Base-by-base conservation (phyloP, 1,140 invertebrate genomes). In the Brachionus rubens region DNA sequence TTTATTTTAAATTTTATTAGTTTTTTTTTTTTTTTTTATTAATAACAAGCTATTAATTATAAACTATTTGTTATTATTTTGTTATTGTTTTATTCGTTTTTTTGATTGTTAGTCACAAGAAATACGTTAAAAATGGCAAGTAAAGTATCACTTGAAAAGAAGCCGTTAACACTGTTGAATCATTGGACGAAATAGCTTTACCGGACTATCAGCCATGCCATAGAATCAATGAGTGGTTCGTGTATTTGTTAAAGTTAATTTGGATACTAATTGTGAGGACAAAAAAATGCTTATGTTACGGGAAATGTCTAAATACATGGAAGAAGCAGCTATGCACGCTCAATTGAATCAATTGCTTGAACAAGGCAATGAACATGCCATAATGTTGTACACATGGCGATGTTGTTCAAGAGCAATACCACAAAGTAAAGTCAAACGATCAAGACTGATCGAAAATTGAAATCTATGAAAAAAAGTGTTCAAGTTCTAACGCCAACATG, bases 371-470 rank as follows among this genome's bases (percentile, higher is more conserved):
- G 91, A 93, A 78, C 95, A 98, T 89, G 95, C 96, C 0, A 93
- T 96, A 2, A 98, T 97, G 92, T 85, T 99, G 26, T 99, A 99
- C 82, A 99, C 96, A 1, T 99, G 96, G 96, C 87, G 96, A 79
- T 99, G 96, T 85, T 99, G 96, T 83, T 98, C 94, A 0, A 87
- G 96, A 76, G 95, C 96, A 10, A 96, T 99, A 80, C 96, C 96
- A 2, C 92, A 98, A n/a, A 87, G 94, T 96, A 47, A 94, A 98
- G 84, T 97, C 93, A 50, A 98, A 99, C 85, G 96, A 99, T 83
- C 96, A 99, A 83, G 94, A n/a, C 94, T 0, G 98, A 99, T 86
- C 80, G 96, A 33, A n/a, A n/a, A 93, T 94, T 10, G 94, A 99
- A 86, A 99, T 99, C 79, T 98, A 99, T 86, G 94, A 98, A 83